Conservation (phyloP, 2,888 invertebrate genomes). For the Eupithecia vulgata region DNA sequence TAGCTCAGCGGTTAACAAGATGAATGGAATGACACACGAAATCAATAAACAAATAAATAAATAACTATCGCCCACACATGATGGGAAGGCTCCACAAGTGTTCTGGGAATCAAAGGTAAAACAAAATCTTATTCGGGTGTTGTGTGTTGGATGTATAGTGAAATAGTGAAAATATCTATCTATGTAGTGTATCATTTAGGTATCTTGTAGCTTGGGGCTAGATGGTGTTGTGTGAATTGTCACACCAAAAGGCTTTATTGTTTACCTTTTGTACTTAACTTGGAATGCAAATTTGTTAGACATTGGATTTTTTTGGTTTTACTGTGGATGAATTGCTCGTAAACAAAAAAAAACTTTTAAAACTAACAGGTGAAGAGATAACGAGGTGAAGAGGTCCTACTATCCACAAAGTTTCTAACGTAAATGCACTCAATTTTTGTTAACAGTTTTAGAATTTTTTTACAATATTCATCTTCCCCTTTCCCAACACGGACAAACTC, state of each 20-base stretch:
- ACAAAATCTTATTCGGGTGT: background rate
- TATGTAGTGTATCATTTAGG: too few relatives aligned
- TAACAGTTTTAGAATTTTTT: too few relatives aligned
- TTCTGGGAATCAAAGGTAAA: slow-evolving; percentile 19
- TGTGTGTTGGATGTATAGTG: too few relatives aligned
- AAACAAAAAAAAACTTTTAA: background rate
- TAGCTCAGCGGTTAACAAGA: slow-evolving; percentile 69
- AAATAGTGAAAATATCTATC: too few relatives aligned
- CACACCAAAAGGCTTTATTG: too few relatives aligned
- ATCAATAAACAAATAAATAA: slow-evolving; percentile 66
- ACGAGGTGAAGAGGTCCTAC: background rate
- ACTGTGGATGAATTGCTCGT: background rate
- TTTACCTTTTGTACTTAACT: background rate
- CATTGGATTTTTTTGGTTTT: too few relatives aligned
- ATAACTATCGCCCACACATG: slow-evolving; percentile 67
- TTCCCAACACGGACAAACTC: background rate
- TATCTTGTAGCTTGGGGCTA: too few relatives aligned
- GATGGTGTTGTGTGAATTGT: too few relatives aligned
- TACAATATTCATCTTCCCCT: background rate
- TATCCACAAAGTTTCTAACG: too few relatives aligned
- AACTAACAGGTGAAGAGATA: background rate
- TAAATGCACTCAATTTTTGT: too few relatives aligned
- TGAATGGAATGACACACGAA: slow-evolving; percentile 69
- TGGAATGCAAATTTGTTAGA: background rate
- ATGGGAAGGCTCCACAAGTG: background rate